phyloP scores from a whole-genome alignment of 2,797 vertebrate genomes.

The Hippoglossus hippoglossus region DNA sequence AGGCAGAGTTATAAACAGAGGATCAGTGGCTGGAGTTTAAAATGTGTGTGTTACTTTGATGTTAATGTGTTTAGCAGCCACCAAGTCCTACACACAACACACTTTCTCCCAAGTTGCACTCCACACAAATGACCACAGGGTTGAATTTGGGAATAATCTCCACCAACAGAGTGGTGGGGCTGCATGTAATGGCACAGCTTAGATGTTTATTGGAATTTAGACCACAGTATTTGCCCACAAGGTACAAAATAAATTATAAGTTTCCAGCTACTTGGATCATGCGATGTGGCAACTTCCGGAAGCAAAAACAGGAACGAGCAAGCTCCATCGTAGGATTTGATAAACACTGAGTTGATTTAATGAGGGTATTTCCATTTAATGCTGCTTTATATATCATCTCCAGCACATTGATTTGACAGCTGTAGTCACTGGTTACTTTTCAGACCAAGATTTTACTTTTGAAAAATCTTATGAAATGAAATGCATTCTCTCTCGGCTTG shows the following conservation, averaged over 20 bases:
- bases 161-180: slow-evolving; percentile 32
- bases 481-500: too few species aligned
- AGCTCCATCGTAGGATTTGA: not conserved
- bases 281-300: slow-evolving; percentile 36
- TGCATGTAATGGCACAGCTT: slow-evolving; percentile 56
- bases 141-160: slow-evolving; percentile 62
- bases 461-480: not conserved
- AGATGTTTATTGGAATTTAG: slow-evolving; percentile 68
- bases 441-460: not conserved
- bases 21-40: slow-evolving; percentile 38
- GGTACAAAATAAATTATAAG: slow-evolving; percentile 59
- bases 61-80: slow-evolving; percentile 59
- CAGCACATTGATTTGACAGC: not conserved
- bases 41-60: slow-evolving; percentile 58
- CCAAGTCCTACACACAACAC: slow-evolving; percentile 32
- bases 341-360: too few species aligned
- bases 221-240: slow-evolving; percentile 58
- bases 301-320: slow-evolving; percentile 15
- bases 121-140: slow-evolving; percentile 63
- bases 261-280: slow-evolving; percentile 49
- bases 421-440: not conserved
- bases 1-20: not conserved
- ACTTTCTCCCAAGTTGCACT: slow-evolving; percentile 49
- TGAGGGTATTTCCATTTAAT: too few species aligned
- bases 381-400: too few species aligned